phyloP scores from a whole-genome alignment of 2,113 vertebrate species.

The Microcebus murinus region DNA sequence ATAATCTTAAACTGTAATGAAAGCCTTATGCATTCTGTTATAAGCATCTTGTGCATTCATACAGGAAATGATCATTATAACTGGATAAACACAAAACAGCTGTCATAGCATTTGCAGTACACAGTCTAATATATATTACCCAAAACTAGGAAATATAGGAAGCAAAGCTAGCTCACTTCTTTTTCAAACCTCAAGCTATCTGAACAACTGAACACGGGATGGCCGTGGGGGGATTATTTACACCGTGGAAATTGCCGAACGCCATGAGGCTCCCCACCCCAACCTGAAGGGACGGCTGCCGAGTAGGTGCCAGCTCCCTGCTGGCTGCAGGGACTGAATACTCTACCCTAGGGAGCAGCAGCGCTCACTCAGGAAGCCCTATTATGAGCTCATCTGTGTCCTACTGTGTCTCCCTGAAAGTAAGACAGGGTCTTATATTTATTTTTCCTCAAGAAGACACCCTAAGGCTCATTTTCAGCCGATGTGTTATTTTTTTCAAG shows the following conservation, averaged over 20 bases:
- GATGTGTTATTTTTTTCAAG: too few relatives aligned
- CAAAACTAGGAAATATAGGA: slow-evolving; percentile 63
- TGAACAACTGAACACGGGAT: slow-evolving; percentile 14
- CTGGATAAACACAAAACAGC: slow-evolving; percentile 83
- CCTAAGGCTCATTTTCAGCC: too few relatives aligned
- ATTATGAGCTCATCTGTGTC: not conserved
- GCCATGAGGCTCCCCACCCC: not conserved
- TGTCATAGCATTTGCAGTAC: slow-evolving; percentile 80
- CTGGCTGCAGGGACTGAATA: not conserved
- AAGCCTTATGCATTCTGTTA: slow-evolving; percentile 81
- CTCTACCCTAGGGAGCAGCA: not conserved
- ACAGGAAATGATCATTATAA: slow-evolving; percentile 79
- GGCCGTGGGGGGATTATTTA: not conserved
- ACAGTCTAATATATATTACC: slow-evolving; percentile 74
- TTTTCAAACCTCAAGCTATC: slow-evolving; percentile 78
- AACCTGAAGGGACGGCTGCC: not conserved
- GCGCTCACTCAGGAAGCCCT: not conserved
- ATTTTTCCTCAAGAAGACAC: too few relatives aligned
- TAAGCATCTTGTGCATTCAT: slow-evolving; percentile 82
- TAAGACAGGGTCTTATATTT: too few relatives aligned
- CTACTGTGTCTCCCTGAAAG: not conserved
- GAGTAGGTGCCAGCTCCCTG: not conserved
- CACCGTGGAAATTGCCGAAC: not conserved
- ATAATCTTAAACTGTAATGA: slow-evolving; percentile 72
- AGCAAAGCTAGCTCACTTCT: slow-evolving; percentile 74